Evolutionary conservation across 2,888 invertebrate species (phyloP).

Genomic region (Sarcophaga carnaria): DNA sequence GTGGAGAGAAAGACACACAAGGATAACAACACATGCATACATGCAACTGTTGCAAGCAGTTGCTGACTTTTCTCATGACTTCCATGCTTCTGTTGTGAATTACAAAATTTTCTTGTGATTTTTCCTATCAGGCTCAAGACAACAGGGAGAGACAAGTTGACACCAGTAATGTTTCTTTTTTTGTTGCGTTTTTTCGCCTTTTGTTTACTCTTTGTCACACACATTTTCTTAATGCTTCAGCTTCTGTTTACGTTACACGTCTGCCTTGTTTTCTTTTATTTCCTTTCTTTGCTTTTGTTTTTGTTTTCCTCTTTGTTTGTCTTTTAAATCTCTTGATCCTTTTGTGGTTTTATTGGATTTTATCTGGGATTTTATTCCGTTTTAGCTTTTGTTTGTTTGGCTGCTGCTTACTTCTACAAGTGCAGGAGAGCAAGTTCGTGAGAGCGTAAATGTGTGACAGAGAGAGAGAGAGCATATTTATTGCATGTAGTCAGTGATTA

Average conservation of each 20-base stretch:
- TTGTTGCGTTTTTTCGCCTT: not conserved
- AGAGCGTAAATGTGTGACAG: not conserved
- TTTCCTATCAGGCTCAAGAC: constrained; percentile 19
- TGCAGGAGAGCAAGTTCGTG: no score
- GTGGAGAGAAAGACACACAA: not conserved
- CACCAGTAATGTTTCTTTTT: constrained; percentile 33
- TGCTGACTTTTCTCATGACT: constrained; percentile 66
- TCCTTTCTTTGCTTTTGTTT: not conserved
- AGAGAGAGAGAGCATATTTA: not conserved
- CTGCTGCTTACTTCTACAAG: not conserved
- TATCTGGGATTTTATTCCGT: constrained; percentile 4
- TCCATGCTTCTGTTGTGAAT: not conserved
- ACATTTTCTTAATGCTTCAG: constrained; percentile 51
- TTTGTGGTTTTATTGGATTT: constrained; percentile 69
- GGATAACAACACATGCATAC: not conserved
- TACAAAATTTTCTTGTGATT: constrained; percentile 2
- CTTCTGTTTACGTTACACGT: not conserved
- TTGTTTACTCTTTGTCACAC: not conserved
- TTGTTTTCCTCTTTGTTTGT: constrained; percentile 13
- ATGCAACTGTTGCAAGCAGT: constrained; percentile 57
- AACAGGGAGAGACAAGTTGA: constrained; percentile 59
- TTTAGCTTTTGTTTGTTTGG: constrained; percentile 12
- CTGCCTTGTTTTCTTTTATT: not conserved
- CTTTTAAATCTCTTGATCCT: constrained; percentile 50
- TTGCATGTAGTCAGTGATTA: constrained; percentile 39